Evolutionary conservation across 2,888 invertebrate species (phyloP).

Genomic region (Dorcus hopei): DNA sequence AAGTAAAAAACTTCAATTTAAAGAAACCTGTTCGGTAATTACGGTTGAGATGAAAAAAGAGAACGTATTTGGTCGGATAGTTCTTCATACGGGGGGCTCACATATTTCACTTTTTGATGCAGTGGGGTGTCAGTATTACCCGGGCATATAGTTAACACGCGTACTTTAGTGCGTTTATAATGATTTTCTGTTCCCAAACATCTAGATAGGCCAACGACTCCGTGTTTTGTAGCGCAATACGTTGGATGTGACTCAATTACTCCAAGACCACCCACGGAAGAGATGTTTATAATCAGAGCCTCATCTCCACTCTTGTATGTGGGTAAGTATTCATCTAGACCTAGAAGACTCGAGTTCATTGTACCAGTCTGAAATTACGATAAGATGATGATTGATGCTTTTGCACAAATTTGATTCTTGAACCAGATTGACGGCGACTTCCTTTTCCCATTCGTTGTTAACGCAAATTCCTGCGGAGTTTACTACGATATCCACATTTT

Average conservation of each 20-base stretch:
- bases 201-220: conserved; percentile 4
- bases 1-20: too few relatives aligned
- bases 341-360: conserved; percentile 8
- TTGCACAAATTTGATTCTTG: too few relatives aligned
- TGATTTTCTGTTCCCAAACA: conserved; percentile 2
- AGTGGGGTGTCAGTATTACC: conserved; percentile 3
- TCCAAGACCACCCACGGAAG: conserved; percentile 7
- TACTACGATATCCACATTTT: not conserved
- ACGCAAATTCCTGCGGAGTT: conserved; percentile 7
- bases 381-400: too few relatives aligned
- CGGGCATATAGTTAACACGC: conserved; percentile 10
- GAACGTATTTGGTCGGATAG: too few relatives aligned
- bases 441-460: conserved; percentile 6
- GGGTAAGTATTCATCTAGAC: conserved; percentile 8
- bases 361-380: conserved; percentile 7
- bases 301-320: conserved; percentile 9
- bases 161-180: conserved; percentile 5
- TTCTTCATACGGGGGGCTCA: not conserved
- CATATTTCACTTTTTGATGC: not conserved
- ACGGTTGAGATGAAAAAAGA: too few relatives aligned
- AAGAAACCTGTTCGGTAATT: too few relatives aligned
- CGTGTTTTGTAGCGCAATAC: conserved; percentile 9
- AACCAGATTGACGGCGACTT: conserved; percentile 12
- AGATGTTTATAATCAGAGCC: conserved; percentile 11
- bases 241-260: conserved; percentile 1